phyloP scores from a whole-genome alignment of 2,113 vertebrate species.

The Lasiurus cinereus region DNA sequence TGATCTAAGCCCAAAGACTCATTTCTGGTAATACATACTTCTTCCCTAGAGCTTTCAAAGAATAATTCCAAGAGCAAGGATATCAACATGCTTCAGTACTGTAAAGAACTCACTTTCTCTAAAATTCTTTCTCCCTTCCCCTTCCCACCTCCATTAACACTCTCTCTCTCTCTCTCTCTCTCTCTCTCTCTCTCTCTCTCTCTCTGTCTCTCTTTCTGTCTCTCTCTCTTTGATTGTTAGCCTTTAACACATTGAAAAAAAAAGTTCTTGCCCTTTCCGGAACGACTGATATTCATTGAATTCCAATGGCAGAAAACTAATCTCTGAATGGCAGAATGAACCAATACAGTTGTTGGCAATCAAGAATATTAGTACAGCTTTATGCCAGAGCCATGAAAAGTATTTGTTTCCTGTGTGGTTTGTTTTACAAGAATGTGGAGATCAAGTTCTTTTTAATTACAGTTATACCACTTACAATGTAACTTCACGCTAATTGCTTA shows the following conservation, averaged over 20 bases:
- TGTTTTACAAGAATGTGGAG: neutral
- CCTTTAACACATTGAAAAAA: neutral
- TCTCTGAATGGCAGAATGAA: neutral
- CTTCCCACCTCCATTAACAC: too few relatives aligned
- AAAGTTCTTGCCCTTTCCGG: too few relatives aligned
- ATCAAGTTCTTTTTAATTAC: neutral
- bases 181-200: too few relatives aligned
- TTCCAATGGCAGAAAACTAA: slow-evolving; percentile 22
- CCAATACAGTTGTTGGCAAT: neutral
- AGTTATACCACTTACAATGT: neutral
- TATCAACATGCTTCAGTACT: neutral
- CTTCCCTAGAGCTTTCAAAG: neutral
- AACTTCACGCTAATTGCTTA: neutral
- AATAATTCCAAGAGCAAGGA: neutral
- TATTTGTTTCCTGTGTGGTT: neutral
- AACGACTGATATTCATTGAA: neutral
- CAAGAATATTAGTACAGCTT: neutral
- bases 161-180: too few relatives aligned
- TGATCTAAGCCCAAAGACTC: neutral
- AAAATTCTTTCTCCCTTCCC: neutral
- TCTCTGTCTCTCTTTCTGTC: too few relatives aligned
- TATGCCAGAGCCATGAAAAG: neutral
- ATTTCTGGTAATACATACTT: neutral
- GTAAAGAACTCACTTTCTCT: neutral
- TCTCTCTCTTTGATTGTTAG: neutral